Percentiles rank a stretch among this genome's conserved stretches.
Evolutionary conservation across 2,888 invertebrate species (phyloP).

Genomic region (Drosophila quinaria): DNA sequence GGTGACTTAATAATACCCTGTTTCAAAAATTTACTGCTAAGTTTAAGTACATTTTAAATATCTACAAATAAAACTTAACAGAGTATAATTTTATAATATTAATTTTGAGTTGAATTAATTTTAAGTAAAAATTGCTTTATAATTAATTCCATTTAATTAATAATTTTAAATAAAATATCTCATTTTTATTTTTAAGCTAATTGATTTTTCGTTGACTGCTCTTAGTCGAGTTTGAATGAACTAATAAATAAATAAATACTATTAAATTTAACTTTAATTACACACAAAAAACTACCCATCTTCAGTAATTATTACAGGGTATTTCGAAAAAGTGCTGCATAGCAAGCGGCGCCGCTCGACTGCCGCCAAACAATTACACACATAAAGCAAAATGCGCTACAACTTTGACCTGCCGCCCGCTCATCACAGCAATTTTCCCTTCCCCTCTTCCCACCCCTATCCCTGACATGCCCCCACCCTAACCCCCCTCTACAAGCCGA

Average conservation of each 20-base stretch:
- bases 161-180: too few species aligned
- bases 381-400: constrained; percentile 70
- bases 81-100: too few species aligned
- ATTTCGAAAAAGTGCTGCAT: constrained; percentile 34
- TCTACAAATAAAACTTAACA: background rate
- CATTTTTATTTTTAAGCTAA: too few species aligned
- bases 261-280: background rate
- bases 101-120: too few species aligned
- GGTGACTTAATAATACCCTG: constrained; percentile 13
- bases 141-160: too few species aligned
- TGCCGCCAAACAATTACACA: constrained; percentile 74
- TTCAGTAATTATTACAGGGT: constrained; percentile 12
- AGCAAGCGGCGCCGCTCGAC: constrained; percentile 55
- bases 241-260: too few species aligned
- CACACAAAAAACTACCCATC: background rate
- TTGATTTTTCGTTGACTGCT: too few species aligned
- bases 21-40: background rate
- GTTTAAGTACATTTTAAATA: background rate
- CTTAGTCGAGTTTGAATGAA: too few species aligned
- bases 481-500: background rate
- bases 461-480: too few species aligned
- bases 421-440: constrained; percentile 12
- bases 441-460: too few species aligned
- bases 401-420: constrained; percentile 66
- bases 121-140: too few species aligned